phyloP scores from a whole-genome alignment of 2,797 vertebrate species.

The Urosaurus nigricauda region DNA sequence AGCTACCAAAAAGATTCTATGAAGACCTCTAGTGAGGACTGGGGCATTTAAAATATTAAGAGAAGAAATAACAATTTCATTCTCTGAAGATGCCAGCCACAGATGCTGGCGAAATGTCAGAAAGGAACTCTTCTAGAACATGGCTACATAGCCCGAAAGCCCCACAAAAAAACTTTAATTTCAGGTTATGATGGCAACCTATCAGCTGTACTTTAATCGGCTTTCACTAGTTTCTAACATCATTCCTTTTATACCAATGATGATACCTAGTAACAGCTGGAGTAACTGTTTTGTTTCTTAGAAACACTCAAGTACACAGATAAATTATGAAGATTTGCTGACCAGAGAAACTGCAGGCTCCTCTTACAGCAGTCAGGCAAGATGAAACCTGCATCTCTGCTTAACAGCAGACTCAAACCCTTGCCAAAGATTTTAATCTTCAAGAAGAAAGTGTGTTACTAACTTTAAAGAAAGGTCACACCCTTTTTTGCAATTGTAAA shows the following conservation, averaged over 20 bases:
- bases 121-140: too few species aligned
- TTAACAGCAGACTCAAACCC: neutral
- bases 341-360: conserved; percentile 5
- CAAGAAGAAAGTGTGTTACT: neutral
- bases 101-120: too few species aligned
- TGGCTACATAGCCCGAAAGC: too few species aligned
- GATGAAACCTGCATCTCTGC: conserved; percentile 2
- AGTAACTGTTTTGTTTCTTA: neutral
- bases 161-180: too few species aligned
- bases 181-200: neutral
- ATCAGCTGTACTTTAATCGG: neutral
- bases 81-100: too few species aligned
- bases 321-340: conserved; percentile 20
- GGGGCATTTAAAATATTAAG: neutral
- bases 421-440: conserved; percentile 27
- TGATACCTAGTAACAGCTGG: neutral
- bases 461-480: neutral
- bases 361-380: neutral
- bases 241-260: neutral
- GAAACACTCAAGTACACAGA: conserved; percentile 1
- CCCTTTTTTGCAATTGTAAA: neutral
- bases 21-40: neutral
- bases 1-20: neutral
- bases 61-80: neutral
- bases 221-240: neutral